Evolutionary conservation across 2,797 vertebrate genomes (phyloP), one percentile per base, ranked within the genome.

Genomic region (Luscinia luscinia): DNA sequence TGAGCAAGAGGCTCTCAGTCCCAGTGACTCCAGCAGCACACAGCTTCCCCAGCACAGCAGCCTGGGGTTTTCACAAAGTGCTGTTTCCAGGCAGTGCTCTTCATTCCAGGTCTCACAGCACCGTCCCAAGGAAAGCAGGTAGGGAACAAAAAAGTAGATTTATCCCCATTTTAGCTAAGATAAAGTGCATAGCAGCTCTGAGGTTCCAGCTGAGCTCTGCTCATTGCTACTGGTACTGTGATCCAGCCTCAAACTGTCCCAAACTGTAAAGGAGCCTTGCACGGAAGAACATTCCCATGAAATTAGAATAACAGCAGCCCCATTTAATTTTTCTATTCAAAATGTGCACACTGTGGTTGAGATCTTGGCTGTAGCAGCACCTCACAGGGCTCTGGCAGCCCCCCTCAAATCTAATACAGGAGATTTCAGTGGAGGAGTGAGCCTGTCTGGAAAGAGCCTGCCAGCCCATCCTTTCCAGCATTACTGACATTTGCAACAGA

Each of bases 401-500:
- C 17, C 30, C 19, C 28, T 49, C 43, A 45, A 4, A 34, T 11
- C 49, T 9, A 43, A 58, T 5, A 2, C 1, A 5, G 41, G 8
- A 83, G 21, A 41, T 24, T 68, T 21, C 38, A 22, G 26, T 75
- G 9, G 27, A 36, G 6, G 15, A 18, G 46, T 3, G 6, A 74
- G 30, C 10, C 23, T 10, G 27, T 30, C 63, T 58, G 36, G 49
- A 62, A 72, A 40, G 18, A 83, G 43, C 23, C 45, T 73, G 28
- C 49, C 48, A 58, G 64, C 75, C 58, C 40, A 38, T 38, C 38
- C 24, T 64, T 58, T 36, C 57, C 57, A 59, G 12, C 58, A 38
- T 54, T 30, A 22, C 52, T 48, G 82, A 80, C 69, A 51, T 87
- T 81, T 84, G 82, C 79, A 89, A 51, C 49, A 89, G 48, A 83